Evolutionary conservation across 2,888 invertebrate genomes (phyloP).

Genomic region (Standfussiana lucernea): DNA sequence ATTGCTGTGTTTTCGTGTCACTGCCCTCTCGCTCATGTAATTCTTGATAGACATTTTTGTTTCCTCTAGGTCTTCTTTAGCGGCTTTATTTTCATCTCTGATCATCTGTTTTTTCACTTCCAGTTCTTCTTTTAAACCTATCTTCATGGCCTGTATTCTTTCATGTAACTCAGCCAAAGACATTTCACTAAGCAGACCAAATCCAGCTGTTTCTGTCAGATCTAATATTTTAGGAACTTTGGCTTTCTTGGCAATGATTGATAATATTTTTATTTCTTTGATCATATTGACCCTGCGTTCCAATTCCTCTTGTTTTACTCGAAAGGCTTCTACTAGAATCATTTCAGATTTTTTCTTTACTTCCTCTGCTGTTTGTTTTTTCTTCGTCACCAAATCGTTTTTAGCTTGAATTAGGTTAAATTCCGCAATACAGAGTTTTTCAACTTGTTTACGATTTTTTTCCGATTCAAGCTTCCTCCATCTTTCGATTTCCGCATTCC

Average conservation of each 20-base stretch:
- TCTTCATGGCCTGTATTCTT: slow-evolving; percentile 87
- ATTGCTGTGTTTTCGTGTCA: slow-evolving; percentile 76
- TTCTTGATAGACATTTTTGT: slow-evolving; percentile 85
- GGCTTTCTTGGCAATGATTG: slow-evolving; percentile 88
- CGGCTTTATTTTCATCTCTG: slow-evolving; percentile 82
- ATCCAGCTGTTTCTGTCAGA: slow-evolving; percentile 90
- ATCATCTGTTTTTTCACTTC: slow-evolving; percentile 87
- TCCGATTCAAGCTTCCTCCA: slow-evolving; percentile 88
- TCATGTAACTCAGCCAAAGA: slow-evolving; percentile 92
- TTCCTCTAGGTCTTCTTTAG: slow-evolving; percentile 86
- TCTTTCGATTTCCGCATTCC: slow-evolving; percentile 88
- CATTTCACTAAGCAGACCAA: slow-evolving; percentile 92
- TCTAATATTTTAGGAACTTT: slow-evolving; percentile 90
- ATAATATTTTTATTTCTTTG: slow-evolving; percentile 88
- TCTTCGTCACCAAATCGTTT: slow-evolving; percentile 75
- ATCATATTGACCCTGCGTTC: slow-evolving; percentile 87
- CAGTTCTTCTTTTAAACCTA: slow-evolving; percentile 88
- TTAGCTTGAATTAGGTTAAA: slow-evolving; percentile 80
- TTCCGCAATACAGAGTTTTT: slow-evolving; percentile 82
- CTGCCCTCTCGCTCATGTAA: slow-evolving; percentile 80
- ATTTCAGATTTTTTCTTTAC: slow-evolving; percentile 80
- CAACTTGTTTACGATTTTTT: slow-evolving; percentile 86
- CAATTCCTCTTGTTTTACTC: slow-evolving; percentile 87
- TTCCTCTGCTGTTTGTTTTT: slow-evolving; percentile 79
- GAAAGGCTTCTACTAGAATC: slow-evolving; percentile 81